Base-by-base conservation (phyloP, 1,140 invertebrate genomes). In the Augochlora pura region DNA sequence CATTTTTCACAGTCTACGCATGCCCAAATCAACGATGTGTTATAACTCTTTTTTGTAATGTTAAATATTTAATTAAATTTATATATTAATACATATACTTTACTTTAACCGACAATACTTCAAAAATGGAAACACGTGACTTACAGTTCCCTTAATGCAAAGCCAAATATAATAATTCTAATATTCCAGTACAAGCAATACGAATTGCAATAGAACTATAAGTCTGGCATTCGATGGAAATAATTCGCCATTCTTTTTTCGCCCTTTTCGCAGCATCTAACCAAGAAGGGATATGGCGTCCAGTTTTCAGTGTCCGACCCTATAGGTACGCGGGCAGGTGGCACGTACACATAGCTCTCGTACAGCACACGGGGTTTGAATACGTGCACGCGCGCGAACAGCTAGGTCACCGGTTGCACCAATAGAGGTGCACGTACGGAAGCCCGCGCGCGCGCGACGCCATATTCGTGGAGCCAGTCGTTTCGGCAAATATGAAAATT, bases 401-500 rank as follows among this genome's bases (percentile, higher is more conserved):
- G 38, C 18, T 14, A 5, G 42, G 57, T 69, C 65, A 62, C 8
- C 6, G 57, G 16, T 2, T 39, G 12, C 27, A 42, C 66, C 27
- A 77, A 52, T 52, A 60, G 68, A 70, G 62, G 9, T n/a, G 1
- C 8, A 2, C 21, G 49, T 2, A 23, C 14, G 23, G 46, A 1
- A 8, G 14, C 42, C 21, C 46, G 65, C 23, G 25, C 6, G 7
- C 1, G 21, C 2, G 21, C 5, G 27, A 12, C 25, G 27, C 18
- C 1, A 16, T 32, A 57, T 69, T 52, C 46, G 38, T 21, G 16
- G 16, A 8, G 18, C 16, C 1, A 5, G 21, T 25, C 46, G 68
- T 42, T 60, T 68, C 25, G 32, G 49, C 32, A 60, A 42, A 52
- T 27, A 77, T 70, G 67, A 69, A 63, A 77, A 71, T 63, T 27